Evolutionary conservation across 2,888 invertebrate species (phyloP).

Genomic region (Tigriopus californicus): DNA sequence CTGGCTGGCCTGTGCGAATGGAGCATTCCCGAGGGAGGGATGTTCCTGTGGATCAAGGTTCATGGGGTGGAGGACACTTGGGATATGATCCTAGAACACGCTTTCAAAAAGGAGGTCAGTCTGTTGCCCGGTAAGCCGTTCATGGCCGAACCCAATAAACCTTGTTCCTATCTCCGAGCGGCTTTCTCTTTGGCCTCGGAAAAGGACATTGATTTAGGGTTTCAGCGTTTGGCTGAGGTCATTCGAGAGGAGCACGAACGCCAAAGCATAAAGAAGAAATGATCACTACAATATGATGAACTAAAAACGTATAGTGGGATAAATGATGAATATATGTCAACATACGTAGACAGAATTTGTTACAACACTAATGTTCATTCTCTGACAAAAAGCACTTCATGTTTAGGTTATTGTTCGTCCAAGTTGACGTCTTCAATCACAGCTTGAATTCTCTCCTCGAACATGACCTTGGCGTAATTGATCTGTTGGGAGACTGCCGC

Average conservation of each 20-base stretch:
- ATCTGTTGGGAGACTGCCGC: conserved; percentile 42
- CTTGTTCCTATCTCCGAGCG: conserved; percentile 46
- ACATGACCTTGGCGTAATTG: conserved; percentile 67
- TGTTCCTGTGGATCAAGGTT: conserved; percentile 58
- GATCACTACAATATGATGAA: too few relatives aligned
- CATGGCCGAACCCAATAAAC: conserved; percentile 38
- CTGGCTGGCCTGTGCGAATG: conserved; percentile 39
- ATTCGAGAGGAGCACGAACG: background rate
- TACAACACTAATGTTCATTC: too few relatives aligned
- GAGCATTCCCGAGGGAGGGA: conserved; percentile 45
- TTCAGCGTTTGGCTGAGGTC: conserved; percentile 26
- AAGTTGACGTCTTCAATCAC: background rate
- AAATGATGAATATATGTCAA: too few relatives aligned
- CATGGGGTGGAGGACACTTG: conserved; percentile 46
- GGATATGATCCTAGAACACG: conserved; percentile 49
- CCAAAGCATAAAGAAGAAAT: background rate
- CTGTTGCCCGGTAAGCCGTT: conserved; percentile 57
- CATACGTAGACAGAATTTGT: too few relatives aligned
- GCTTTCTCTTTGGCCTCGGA: conserved; percentile 51
- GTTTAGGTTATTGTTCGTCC: too few relatives aligned
- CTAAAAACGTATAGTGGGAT: too few relatives aligned
- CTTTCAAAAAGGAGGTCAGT: conserved; percentile 44
- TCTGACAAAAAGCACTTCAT: too few relatives aligned
- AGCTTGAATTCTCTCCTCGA: conserved; percentile 39
- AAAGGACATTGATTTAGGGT: conserved; percentile 54